These are phyloP conservation scores for Nanorana parkeri DNA, from an alignment of 2,113 vertebrate species.

Conservation along the genomic window DNA sequence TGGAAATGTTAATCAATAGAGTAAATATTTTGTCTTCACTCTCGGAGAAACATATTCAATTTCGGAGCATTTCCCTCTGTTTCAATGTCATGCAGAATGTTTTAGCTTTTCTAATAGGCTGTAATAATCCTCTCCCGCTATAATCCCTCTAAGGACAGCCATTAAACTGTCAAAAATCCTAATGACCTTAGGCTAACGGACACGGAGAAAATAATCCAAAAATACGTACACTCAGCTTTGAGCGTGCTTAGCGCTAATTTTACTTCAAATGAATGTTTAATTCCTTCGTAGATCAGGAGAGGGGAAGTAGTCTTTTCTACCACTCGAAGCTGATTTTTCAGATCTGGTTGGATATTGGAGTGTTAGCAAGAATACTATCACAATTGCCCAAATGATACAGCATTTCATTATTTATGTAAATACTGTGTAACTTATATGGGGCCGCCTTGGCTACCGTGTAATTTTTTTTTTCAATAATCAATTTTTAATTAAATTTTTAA, in stretches of 20 bases:
- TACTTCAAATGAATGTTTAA: not conserved
- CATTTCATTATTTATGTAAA: too few relatives aligned
- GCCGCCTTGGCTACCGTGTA: too few relatives aligned
- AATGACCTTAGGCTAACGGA: conserved; percentile 17
- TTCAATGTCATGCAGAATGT: conserved; percentile 23
- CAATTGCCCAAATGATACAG: too few relatives aligned
- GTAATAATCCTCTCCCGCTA: conserved; percentile 30
- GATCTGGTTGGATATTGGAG: too few relatives aligned
- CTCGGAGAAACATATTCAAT: conserved; percentile 13
- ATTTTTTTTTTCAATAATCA: too few relatives aligned
- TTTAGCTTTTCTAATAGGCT: conserved; percentile 1
- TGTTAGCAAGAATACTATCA: too few relatives aligned
- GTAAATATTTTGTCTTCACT: conserved; percentile 33
- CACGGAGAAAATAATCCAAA: conserved; percentile 12
- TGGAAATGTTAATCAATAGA: conserved; percentile 47
- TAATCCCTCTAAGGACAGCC: conserved; percentile 43
- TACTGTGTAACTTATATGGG: too few relatives aligned
- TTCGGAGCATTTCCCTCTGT: not conserved
- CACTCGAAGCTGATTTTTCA: too few relatives aligned
- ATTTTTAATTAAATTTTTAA: too few relatives aligned
- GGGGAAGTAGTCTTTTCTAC: too few relatives aligned
- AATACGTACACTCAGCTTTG: not conserved
- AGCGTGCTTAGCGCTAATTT: not conserved
- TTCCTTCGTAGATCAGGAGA: too few relatives aligned
- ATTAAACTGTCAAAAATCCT: conserved; percentile 42